These are phyloP conservation scores for Ranitomeya imitator DNA, from an alignment of 2,113 vertebrate species.

Conservation along the genomic window DNA sequence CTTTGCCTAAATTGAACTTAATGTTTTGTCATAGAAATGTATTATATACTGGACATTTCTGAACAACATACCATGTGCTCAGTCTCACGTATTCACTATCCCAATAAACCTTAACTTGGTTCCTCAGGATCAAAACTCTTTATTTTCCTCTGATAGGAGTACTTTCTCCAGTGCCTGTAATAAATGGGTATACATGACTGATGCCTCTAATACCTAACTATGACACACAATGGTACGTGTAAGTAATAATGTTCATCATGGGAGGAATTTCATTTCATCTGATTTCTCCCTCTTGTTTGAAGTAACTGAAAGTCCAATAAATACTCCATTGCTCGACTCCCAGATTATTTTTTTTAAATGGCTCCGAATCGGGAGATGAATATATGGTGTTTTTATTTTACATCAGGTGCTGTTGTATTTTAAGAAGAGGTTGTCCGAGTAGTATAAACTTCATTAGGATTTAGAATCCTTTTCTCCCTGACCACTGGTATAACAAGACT, in stretches of 20 bases:
- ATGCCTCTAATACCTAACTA: constrained; percentile 20
- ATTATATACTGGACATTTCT: neutral
- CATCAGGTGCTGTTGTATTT: no score
- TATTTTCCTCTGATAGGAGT: neutral
- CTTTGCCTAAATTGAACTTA: no score
- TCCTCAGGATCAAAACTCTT: neutral
- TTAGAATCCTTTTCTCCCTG: no score
- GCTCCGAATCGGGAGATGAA: no score
- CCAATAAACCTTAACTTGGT: neutral
- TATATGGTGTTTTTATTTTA: no score
- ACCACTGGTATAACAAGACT: no score
- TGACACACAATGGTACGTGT: constrained; percentile 5
- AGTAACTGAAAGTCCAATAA: constrained; percentile 8
- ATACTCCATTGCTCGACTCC: constrained; percentile 1
- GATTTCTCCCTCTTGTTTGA: neutral
- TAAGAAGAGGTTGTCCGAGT: no score
- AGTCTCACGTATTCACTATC: neutral
- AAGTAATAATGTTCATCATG: constrained; percentile 36
- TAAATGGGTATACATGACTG: constrained; percentile 14
- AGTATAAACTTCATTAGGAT: no score
- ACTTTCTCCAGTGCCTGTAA: neutral
- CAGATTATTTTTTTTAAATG: neutral
- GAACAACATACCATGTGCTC: neutral
- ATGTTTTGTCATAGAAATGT: neutral
- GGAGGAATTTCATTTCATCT: constrained; percentile 15